These are phyloP conservation scores for Caenorhabditis afra DNA, from an alignment of 2,888 invertebrate genomes.

Conservation along the genomic window DNA sequence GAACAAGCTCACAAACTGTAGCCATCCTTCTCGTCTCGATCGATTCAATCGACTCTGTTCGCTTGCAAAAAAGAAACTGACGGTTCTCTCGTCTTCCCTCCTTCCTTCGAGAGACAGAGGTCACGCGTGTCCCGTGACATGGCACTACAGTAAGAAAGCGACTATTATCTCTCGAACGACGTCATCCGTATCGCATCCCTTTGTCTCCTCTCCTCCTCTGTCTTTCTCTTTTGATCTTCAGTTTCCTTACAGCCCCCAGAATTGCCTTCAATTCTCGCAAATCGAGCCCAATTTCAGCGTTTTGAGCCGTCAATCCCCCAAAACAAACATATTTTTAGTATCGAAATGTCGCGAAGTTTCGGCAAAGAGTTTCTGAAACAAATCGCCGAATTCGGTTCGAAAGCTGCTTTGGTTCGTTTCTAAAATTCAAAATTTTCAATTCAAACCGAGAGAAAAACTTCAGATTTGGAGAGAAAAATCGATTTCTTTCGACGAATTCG, in stretches of 20 bases:
- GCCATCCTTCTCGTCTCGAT: conserved; percentile 52
- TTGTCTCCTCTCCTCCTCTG: neutral
- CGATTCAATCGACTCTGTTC: neutral
- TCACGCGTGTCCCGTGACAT: too few relatives aligned
- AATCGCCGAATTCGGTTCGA: conserved; percentile 17
- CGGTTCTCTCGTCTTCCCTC: neutral
- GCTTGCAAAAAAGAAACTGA: neutral
- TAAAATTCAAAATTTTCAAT: neutral
- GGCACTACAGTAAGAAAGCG: neutral
- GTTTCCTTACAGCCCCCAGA: neutral
- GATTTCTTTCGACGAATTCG: conserved; percentile 13
- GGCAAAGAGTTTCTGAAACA: conserved; percentile 32
- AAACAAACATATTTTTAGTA: neutral
- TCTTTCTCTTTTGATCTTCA: neutral
- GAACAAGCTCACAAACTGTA: conserved; percentile 60
- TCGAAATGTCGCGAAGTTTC: conserved; percentile 33
- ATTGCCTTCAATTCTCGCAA: neutral
- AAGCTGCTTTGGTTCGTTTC: conserved; percentile 29
- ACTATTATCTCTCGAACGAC: neutral
- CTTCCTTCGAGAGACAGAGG: too few relatives aligned
- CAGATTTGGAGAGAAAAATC: conserved; percentile 19
- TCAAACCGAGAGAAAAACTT: neutral
- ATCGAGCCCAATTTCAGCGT: neutral
- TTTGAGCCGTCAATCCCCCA: too few relatives aligned
- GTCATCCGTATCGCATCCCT: too few relatives aligned